phyloP scores from a whole-genome alignment of 2,888 invertebrate genomes.

The Acrobasis consociella region DNA sequence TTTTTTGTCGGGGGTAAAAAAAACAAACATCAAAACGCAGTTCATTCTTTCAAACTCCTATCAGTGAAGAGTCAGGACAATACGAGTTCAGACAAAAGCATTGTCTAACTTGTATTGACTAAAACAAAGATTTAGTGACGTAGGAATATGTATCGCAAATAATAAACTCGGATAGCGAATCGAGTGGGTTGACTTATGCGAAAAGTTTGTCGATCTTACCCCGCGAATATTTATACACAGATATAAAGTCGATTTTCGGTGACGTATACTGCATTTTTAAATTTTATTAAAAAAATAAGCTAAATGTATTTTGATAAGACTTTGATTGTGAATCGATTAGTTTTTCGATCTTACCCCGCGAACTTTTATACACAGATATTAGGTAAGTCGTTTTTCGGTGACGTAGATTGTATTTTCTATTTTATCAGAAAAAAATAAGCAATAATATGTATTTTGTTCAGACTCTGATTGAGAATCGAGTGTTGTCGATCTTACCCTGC shows the following conservation, averaged over 20 bases:
- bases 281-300: no score
- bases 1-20: no score
- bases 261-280: no score
- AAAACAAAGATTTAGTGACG: conserved; percentile 57
- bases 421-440: no score
- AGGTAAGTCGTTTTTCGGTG: no score
- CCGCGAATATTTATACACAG: conserved; percentile 48
- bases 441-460: no score
- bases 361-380: not conserved
- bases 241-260: not conserved
- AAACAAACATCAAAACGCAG: conserved; percentile 5
- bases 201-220: conserved; percentile 69
- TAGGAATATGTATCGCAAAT: conserved; percentile 71
- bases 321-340: not conserved
- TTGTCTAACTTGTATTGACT: conserved; percentile 39
- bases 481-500: conserved; percentile 56
- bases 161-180: conserved; percentile 76
- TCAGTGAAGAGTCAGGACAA: conserved; percentile 13
- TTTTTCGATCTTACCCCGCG: not conserved
- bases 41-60: conserved; percentile 17
- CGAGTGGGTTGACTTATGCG: conserved; percentile 79
- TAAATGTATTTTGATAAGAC: not conserved
- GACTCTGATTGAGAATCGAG: not conserved
- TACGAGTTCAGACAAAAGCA: conserved; percentile 32
- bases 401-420: no score